A percentile compares a stretch with the other conserved stretches of the same genome.
These are phyloP conservation scores for Daubentonia madagascariensis DNA, from an alignment of 2,113 vertebrate genomes.

Conservation along the genomic window DNA sequence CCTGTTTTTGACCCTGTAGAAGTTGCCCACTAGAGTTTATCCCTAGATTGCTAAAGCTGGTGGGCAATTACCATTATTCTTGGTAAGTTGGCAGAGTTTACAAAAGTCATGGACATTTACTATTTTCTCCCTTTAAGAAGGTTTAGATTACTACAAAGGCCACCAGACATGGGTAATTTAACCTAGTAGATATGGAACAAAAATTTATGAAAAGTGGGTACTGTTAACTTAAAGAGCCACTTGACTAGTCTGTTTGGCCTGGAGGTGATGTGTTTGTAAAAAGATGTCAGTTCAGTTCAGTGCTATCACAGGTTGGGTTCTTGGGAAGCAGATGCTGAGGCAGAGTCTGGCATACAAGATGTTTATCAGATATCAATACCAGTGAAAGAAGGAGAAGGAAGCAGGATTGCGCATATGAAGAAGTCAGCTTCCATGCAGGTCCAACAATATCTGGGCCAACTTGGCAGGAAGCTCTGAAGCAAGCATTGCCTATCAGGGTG, in stretches of 20 bases:
- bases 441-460: not conserved
- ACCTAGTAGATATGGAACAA: not conserved
- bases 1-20: not conserved
- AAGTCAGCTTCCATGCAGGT: not conserved
- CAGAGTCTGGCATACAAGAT: not conserved
- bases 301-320: not conserved
- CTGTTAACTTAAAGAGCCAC: not conserved
- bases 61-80: not conserved
- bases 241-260: not conserved
- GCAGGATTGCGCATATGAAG: not conserved
- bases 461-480: not conserved
- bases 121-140: not conserved
- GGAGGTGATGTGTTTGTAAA: not conserved
- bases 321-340: not conserved
- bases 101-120: not conserved
- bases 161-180: not conserved
- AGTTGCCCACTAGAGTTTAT: not conserved
- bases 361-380: not conserved
- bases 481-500: not conserved
- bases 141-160: not conserved
- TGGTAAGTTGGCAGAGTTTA: not conserved
- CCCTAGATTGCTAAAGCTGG: not conserved
- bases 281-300: not conserved
- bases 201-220: not conserved
- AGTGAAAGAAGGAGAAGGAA: not conserved